Conservation (phyloP, 2,888 invertebrate genomes). For the Caenorhabditis japonica region DNA sequence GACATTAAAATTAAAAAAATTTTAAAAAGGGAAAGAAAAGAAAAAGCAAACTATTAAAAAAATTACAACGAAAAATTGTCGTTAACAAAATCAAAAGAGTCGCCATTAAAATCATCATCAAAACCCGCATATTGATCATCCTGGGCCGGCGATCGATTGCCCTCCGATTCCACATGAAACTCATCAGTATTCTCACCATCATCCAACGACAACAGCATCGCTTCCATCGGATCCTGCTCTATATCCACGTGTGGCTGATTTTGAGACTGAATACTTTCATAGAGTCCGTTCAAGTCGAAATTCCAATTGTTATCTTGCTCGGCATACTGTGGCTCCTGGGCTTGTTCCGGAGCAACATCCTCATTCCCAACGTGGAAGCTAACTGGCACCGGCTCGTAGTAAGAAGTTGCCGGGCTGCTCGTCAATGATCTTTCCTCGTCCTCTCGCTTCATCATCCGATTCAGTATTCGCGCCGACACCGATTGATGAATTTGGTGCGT, state of each 20-base stretch:
- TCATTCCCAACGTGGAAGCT: constrained; percentile 29
- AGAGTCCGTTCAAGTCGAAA: constrained; percentile 35
- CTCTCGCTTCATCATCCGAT: constrained; percentile 18
- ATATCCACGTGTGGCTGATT: not conserved
- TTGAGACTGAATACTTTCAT: constrained; percentile 20
- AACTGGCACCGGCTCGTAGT: not conserved
- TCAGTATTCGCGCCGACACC: constrained; percentile 24
- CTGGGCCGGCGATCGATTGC: constrained; percentile 11
- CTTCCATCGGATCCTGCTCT: constrained; percentile 13
- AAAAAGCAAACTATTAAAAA: not conserved
- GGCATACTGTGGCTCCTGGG: not conserved
- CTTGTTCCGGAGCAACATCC: not conserved
- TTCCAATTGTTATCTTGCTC: constrained; percentile 2
- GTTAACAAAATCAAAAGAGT: constrained; percentile 33
- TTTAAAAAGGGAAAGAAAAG: too few species aligned
- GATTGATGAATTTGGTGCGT: constrained; percentile 22
- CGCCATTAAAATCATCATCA: constrained; percentile 17
- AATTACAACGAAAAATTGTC: constrained; percentile 34
- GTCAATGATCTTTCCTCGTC: constrained; percentile 22
- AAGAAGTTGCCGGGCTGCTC: constrained; percentile 7
- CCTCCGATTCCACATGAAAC: not conserved
- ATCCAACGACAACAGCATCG: constrained; percentile 11
- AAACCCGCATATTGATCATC: not conserved
- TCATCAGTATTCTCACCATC: not conserved
- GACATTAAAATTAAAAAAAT: too few species aligned